Percentiles rank a stretch among this genome's conserved stretches.
phyloP scores from a whole-genome alignment of 2,888 invertebrate genomes.

The Coelinius sp. region DNA sequence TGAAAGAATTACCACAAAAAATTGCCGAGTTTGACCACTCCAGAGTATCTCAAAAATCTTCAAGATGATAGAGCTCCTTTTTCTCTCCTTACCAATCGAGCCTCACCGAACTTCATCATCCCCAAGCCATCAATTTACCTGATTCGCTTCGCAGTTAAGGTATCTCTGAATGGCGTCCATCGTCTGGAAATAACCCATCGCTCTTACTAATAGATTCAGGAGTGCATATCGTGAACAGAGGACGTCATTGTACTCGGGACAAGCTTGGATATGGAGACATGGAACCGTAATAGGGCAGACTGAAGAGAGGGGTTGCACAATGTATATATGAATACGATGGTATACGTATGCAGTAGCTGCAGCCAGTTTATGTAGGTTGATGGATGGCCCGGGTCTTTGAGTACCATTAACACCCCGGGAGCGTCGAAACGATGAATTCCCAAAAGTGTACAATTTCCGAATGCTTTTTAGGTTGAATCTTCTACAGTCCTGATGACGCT shows the following conservation, averaged over 20 bases:
- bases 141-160: background rate
- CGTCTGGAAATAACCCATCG: constrained; percentile 52
- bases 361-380: constrained; percentile 53
- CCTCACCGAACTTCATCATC: constrained; percentile 4
- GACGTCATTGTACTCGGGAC: constrained; percentile 46
- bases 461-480: background rate
- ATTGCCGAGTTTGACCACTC: background rate
- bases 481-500: background rate
- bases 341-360: constrained; percentile 46
- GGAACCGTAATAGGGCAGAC: constrained; percentile 21
- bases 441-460: constrained; percentile 13
- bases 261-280: constrained; percentile 40
- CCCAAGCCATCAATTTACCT: constrained; percentile 5
- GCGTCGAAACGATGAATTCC: constrained; percentile 33
- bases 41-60: background rate
- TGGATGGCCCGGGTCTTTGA: constrained; percentile 57
- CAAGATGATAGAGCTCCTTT: constrained; percentile 7
- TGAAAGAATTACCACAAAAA: background rate
- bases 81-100: background rate
- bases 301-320: constrained; percentile 31
- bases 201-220: constrained; percentile 61
- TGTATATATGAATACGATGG: constrained; percentile 38
- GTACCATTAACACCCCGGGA: constrained; percentile 59
- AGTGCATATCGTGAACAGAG: constrained; percentile 49
- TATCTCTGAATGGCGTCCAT: constrained; percentile 7